A percentile compares a stretch with the other conserved stretches of the same genome.
phyloP scores from a whole-genome alignment of 2,113 vertebrate species.

The Boulengeromyrus knoepffleri region DNA sequence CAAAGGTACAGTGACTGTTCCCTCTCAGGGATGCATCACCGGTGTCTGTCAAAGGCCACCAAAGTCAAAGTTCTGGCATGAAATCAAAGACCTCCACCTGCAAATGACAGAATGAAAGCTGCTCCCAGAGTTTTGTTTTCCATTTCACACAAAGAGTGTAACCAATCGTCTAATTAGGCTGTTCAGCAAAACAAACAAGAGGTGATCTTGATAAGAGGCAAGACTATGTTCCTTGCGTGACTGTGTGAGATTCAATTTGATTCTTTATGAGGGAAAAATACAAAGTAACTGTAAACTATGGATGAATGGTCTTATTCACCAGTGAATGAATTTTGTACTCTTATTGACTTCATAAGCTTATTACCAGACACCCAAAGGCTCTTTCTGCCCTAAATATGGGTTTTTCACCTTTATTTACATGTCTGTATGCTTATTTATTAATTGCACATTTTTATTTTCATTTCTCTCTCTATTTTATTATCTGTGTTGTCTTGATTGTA shows the following conservation, averaged over 20 bases:
- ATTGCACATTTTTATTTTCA: neutral
- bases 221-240: slow-evolving; percentile 4
- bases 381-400: neutral
- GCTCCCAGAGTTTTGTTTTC: neutral
- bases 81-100: neutral
- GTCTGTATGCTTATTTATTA: neutral
- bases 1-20: neutral
- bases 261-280: neutral
- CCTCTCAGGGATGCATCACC: neutral
- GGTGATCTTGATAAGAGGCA: neutral
- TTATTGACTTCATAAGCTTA: neutral
- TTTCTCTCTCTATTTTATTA: neutral
- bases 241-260: slow-evolving; percentile 4
- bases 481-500: neutral
- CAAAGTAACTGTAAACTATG: neutral
- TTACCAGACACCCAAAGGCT: neutral
- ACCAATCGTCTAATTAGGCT: slow-evolving; percentile 3
- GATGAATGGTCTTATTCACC: neutral
- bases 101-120: neutral
- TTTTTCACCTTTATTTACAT: neutral
- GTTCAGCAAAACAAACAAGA: slow-evolving; percentile 3
- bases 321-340: neutral
- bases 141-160: neutral
- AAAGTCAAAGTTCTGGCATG: neutral
- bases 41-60: neutral